Evolutionary conservation across 35 echinoderm and acorn worm genomes (phyloP), one percentile per base, ranked within the genome.

Genomic region (Heliocidaris erythrogramma): DNA sequence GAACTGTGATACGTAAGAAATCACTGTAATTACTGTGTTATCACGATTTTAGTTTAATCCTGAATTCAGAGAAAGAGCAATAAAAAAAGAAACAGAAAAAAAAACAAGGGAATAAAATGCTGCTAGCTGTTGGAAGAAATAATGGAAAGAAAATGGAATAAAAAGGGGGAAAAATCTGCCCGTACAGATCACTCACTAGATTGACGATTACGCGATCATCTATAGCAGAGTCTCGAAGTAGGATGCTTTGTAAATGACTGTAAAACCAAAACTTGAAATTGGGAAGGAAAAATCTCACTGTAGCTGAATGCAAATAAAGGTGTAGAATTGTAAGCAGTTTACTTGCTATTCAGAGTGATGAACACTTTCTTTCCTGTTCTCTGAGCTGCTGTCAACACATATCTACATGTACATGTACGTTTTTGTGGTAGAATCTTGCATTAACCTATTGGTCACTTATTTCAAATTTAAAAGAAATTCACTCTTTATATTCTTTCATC

Each of bases 151-250:
- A 96, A 93, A 52, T 94, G 93, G 93, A 93, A 86, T 60, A 96
- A 96, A 94, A 96, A 94, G 95, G 35, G 93, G 53, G 87, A 94
- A 96, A 96, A 90, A 94, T 89, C 87, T 89, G 87, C 87, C 17
- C 31, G 11, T 89, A 47, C 47, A 48, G 31, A 89, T 89, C 87
- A 89, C 87, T 89, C 87, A 89, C 87, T 89, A 48, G 87, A 32
- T 5, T 47, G 87, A 89, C 14, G 87, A 5, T 5, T 17, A n/a
- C 29, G 14, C 18, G 87, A 16, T 47, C 87, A 78, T 18, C 65
- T n/a, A 78, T 6, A 18, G 27, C 21, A 8, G 65, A 78, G 8
- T n/a, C 65, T 78, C 27, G 65, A 78, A 78, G 65, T 56, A 56
- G 52, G 52, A 18, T n/a, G 65, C 65, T 78, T 78, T 24, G 27